Conservation (phyloP, 1,140 invertebrate genomes). For the Eumeta japonica region DNA sequence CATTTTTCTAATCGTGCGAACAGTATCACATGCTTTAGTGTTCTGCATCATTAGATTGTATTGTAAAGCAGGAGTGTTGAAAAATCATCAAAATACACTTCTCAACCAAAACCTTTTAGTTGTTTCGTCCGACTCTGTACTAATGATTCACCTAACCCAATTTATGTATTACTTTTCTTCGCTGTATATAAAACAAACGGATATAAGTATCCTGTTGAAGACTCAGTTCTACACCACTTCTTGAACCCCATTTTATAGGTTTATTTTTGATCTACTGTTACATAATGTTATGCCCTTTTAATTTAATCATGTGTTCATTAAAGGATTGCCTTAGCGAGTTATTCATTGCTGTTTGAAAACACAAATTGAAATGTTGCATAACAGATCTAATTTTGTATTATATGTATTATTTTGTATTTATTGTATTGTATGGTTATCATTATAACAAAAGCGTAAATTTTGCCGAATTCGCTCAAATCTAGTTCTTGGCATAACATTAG, state of each 20-base stretch:
- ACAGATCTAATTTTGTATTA: conserved; percentile 25
- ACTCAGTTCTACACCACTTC: conserved; percentile 18
- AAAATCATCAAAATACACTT: conserved; percentile 32
- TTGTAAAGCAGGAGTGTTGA: conserved; percentile 25
- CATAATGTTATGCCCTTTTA: too few relatives aligned
- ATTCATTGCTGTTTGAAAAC: too few relatives aligned
- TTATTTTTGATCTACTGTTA: too few relatives aligned
- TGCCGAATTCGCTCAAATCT: conserved; percentile 14
- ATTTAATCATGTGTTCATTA: too few relatives aligned
- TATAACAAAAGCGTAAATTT: too few relatives aligned
- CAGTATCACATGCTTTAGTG: too few relatives aligned
- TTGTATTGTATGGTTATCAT: too few relatives aligned
- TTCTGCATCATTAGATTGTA: conserved; percentile 19
- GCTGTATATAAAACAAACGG: conserved; percentile 25
- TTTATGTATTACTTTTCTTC: conserved; percentile 15
- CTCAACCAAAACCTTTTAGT: conserved; percentile 19
- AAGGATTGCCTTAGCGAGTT: conserved; percentile 17
- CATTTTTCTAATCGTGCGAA: conserved; percentile 17
- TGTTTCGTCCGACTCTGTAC: conserved; percentile 21
- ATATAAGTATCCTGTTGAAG: conserved; percentile 20
- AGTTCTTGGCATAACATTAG: too few relatives aligned
- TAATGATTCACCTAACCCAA: conserved; percentile 26
- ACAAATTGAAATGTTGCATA: too few relatives aligned
- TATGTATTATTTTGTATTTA: conserved; percentile 14
- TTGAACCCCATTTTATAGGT: too few relatives aligned